phyloP scores from a whole-genome alignment of 2,888 invertebrate genomes.

The Julus scanicus region DNA sequence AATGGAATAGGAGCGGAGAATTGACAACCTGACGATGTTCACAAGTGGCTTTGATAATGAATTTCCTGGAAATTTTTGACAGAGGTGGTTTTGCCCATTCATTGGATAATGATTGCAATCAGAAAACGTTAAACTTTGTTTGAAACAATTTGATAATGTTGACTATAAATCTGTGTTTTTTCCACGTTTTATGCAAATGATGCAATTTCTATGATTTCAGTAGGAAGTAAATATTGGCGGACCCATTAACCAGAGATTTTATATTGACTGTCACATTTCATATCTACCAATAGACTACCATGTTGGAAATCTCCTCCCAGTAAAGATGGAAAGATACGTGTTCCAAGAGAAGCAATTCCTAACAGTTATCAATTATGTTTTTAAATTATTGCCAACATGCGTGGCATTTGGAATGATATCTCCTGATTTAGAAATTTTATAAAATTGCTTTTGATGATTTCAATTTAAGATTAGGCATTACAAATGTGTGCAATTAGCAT shows the following conservation, averaged over 20 bases:
- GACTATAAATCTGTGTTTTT: background rate
- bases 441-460: no score
- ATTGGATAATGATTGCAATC: background rate
- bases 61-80: background rate
- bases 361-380: background rate
- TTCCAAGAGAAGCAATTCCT: background rate
- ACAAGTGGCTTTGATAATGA: background rate
- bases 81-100: background rate
- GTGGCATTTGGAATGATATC: background rate
- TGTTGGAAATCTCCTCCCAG: background rate
- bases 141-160: background rate
- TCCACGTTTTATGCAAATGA: background rate
- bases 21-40: background rate
- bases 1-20: background rate
- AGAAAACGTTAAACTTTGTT: background rate
- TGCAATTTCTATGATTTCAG: background rate
- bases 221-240: background rate
- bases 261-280: background rate
- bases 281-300: background rate
- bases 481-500: no score
- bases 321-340: background rate
- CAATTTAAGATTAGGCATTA: no score
- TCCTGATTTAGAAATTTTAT: no score
- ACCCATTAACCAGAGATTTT: background rate
- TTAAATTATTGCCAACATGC: background rate